A percentile compares a stretch with the other conserved stretches of the same genome.
phyloP scores from a whole-genome alignment of 2,888 invertebrate genomes.

The Scaptomyza polygonia region DNA sequence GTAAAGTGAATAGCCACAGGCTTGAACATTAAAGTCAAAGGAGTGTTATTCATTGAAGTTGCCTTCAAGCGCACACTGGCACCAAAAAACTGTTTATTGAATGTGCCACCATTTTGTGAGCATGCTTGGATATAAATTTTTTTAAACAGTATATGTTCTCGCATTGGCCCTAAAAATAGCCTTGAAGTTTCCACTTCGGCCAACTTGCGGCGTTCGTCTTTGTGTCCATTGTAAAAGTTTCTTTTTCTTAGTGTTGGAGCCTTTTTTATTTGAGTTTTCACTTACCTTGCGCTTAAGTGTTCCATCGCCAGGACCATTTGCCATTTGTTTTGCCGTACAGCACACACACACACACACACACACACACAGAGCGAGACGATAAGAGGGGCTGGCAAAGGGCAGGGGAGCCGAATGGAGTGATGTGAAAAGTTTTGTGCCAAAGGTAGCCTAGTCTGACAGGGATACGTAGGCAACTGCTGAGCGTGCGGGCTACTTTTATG shows the following conservation, averaged over 20 bases:
- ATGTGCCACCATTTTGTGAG: constrained; percentile 27
- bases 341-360: constrained; percentile 10
- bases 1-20: constrained; percentile 52
- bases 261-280: constrained; percentile 73
- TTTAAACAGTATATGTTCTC: constrained; percentile 9
- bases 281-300: constrained; percentile 72
- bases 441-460: constrained; percentile 35
- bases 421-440: constrained; percentile 63
- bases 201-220: constrained; percentile 26
- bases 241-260: constrained; percentile 36
- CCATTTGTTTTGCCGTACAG: constrained; percentile 64
- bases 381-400: not conserved
- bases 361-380: not conserved
- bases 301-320: constrained; percentile 69
- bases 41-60: constrained; percentile 9
- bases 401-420: constrained; percentile 8
- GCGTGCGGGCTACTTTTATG: constrained; percentile 70
- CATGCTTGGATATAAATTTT: constrained; percentile 8
- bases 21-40: constrained; percentile 48
- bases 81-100: constrained; percentile 43
- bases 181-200: constrained; percentile 37
- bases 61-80: constrained; percentile 33
- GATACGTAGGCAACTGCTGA: constrained; percentile 25
- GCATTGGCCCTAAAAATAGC: constrained; percentile 36
- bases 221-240: constrained; percentile 65